These are phyloP conservation scores for Drosophila mercatorum DNA, from an alignment of 2,888 invertebrate genomes.

Conservation along the genomic window DNA sequence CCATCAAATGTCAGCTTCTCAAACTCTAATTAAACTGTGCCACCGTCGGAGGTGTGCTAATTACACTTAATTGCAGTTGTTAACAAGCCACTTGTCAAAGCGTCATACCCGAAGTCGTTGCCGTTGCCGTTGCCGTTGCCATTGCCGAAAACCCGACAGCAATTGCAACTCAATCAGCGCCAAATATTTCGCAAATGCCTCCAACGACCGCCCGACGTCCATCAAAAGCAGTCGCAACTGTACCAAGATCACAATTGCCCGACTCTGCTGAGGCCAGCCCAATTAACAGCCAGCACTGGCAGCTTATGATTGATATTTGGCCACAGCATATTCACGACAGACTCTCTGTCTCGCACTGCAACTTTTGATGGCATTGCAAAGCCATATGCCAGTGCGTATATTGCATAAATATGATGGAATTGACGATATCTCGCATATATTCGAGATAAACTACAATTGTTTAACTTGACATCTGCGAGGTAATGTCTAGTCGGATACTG, in stretches of 20 bases:
- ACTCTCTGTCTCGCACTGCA: no score
- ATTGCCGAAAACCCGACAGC: constrained; percentile 21
- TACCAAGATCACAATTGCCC: constrained; percentile 1
- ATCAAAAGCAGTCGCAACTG: constrained; percentile 20
- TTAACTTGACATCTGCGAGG: no score
- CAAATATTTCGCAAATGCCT: constrained; percentile 46
- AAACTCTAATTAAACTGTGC: constrained; percentile 64
- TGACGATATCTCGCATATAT: no score
- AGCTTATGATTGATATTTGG: not conserved
- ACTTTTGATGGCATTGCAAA: no score
- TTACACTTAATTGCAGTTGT: constrained; percentile 68
- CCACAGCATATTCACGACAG: not conserved
- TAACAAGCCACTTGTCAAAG: constrained; percentile 62
- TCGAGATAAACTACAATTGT: no score
- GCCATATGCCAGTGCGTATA: no score
- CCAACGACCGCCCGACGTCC: constrained; percentile 20
- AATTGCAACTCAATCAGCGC: constrained; percentile 56
- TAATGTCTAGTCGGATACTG: no score
- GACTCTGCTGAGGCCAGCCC: not conserved
- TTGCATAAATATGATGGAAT: no score
- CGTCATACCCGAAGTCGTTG: constrained; percentile 1
- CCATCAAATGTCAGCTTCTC: constrained; percentile 32
- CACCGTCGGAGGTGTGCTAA: constrained; percentile 54
- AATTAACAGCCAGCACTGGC: not conserved
- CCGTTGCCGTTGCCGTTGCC: not conserved